phyloP scores from a whole-genome alignment of 92 coral and sea anemone species.

The Siderastrea radians region DNA sequence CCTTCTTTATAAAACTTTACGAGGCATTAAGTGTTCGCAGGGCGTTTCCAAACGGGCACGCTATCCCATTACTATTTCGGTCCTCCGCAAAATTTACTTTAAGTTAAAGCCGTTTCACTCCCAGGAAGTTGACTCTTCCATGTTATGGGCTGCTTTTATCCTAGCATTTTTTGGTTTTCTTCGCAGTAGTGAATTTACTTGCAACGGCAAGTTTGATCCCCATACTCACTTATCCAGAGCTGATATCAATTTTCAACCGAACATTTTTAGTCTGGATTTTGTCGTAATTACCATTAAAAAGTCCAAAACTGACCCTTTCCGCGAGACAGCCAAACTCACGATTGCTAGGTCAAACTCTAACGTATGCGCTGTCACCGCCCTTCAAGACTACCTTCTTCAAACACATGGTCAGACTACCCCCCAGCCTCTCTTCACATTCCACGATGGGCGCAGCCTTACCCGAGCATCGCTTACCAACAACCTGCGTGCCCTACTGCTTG shows the following conservation, averaged over 20 bases:
- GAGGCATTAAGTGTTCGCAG: not conserved
- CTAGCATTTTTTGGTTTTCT: not conserved
- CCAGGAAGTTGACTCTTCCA: not conserved
- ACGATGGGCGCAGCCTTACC: not conserved
- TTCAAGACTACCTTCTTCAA: conserved; percentile 13
- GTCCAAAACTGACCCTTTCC: conserved; percentile 25
- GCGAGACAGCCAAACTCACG: conserved; percentile 11
- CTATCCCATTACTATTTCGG: too few species aligned
- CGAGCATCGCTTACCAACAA: conserved; percentile 2
- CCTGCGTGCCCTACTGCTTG: not conserved
- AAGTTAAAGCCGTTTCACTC: not conserved
- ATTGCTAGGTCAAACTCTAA: not conserved
- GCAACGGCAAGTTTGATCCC: too few species aligned
- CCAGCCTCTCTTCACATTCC: conserved; percentile 19
- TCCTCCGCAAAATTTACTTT: too few species aligned
- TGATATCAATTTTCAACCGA: not conserved
- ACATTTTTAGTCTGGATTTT: not conserved
- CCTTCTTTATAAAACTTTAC: not conserved
- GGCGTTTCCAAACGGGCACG: not conserved
- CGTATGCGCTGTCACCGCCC: not conserved
- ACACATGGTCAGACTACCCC: not conserved
- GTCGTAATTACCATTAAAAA: not conserved
- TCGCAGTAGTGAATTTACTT: too few species aligned
- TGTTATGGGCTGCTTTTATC: not conserved
- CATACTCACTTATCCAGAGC: too few species aligned